Evolutionary conservation across 30 jellyfish, hydroid and myxozoan species (phyloP), one percentile per base, ranked within the genome.

Genomic region (Turritopsis rubra): DNA sequence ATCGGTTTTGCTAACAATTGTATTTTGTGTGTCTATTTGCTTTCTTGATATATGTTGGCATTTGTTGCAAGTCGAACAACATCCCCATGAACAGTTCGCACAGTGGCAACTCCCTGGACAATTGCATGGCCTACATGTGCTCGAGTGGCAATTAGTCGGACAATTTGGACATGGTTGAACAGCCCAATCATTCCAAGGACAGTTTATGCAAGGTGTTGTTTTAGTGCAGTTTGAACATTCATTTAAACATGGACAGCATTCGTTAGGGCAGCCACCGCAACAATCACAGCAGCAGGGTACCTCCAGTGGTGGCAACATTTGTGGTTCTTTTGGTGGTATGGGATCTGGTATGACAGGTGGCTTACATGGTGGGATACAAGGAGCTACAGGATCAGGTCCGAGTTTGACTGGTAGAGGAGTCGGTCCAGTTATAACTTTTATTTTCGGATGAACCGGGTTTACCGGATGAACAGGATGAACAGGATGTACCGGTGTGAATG

Each of bases 231-330:
- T 68, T 27, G 28, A n/a, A 27, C 77, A 68, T 9, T 0, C 22
- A 68, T 68, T 68, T 27, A 9, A n/a, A 27, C 77, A 68, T 9
- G 4, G 31, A 68, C 30, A n/a, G 19, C 77, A 68, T 8, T 68
- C 0, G 30, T 9, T 9, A 68, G 31, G 19, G 19, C 30, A n/a
- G 19, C 30, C 77, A 1, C 77, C 9, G 19, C 77, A 68, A 1
- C 77, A 68, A 68, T 68, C 77, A 68, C 77, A 68, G 30, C 77
- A 68, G 30, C 77, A 68, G 28, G 77, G 77, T n/a, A 68, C 77
- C 31, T 68, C 77, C 30, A 41, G 60, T 41, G 60, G 60, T 41
- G 60, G 60, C 60, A 68, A 19, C 77, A 68, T 68, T 68, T n/a
- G 31, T 27, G 77, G 77, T 19, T 9, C 77, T 68, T 68, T 68